A percentile compares a stretch with the other conserved stretches of the same genome.
These are phyloP conservation scores for Athalia rosae DNA, from an alignment of 2,888 invertebrate genomes.

Conservation along the genomic window DNA sequence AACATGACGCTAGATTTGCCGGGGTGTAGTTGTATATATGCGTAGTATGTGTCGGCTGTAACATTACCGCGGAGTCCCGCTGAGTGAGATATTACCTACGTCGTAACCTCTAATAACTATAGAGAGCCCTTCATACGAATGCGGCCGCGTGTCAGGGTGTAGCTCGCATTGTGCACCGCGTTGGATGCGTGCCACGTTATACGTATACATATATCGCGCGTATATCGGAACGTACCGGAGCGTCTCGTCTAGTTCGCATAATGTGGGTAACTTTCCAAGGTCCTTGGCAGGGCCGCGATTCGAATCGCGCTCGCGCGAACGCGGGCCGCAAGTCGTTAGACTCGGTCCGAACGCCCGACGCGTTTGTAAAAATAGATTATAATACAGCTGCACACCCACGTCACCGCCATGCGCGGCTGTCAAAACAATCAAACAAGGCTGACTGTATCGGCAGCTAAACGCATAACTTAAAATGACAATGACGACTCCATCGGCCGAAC, in stretches of 20 bases:
- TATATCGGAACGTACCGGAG: constrained; percentile 22
- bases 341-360: background rate
- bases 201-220: too few species aligned
- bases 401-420: background rate
- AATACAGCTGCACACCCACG: background rate
- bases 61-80: constrained; percentile 69
- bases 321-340: background rate
- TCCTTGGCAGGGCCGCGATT: constrained; percentile 46
- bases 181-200: constrained; percentile 42
- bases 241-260: constrained; percentile 58
- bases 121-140: constrained; percentile 67
- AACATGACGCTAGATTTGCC: constrained; percentile 41
- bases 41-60: constrained; percentile 60
- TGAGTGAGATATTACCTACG: constrained; percentile 72
- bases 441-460: background rate
- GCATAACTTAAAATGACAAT: constrained; percentile 15
- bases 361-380: too few species aligned
- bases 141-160: constrained; percentile 59
- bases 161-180: constrained; percentile 58
- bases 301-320: background rate
- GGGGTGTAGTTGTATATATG: background rate
- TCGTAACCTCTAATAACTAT: constrained; percentile 71
- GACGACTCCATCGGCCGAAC: constrained; percentile 5
- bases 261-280: constrained; percentile 55
- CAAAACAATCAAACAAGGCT: constrained; percentile 13